Evolutionary conservation across 2,797 vertebrate species (phyloP).

Genomic region (Gallinago nigripennis): DNA sequence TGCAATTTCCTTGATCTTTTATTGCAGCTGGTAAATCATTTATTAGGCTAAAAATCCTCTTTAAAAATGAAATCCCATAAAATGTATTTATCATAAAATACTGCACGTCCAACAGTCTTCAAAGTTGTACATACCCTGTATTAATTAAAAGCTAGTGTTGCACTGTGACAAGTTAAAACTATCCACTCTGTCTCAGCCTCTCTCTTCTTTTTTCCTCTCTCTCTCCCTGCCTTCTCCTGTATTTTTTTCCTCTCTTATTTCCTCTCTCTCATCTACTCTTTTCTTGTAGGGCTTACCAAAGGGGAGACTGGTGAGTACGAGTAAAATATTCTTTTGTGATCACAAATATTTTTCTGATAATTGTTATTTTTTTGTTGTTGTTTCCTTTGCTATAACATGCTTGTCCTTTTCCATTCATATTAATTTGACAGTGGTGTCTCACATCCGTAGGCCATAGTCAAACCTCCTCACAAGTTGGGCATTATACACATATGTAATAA

Average conservation of each 20-base stretch:
- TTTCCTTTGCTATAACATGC: neutral
- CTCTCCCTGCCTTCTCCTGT: neutral
- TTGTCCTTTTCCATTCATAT: slow-evolving; percentile 13
- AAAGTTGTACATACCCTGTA: slow-evolving; percentile 53
- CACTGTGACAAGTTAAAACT: slow-evolving; percentile 37
- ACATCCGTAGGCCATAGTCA: neutral
- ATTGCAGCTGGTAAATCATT: slow-evolving; percentile 77
- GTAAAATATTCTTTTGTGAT: neutral
- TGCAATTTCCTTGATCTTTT: slow-evolving; percentile 81
- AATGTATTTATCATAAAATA: slow-evolving; percentile 74
- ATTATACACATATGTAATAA: neutral
- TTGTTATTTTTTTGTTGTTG: neutral
- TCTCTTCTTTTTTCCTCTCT: neutral
- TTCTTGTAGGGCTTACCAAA: slow-evolving; percentile 6
- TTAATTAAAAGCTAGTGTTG: slow-evolving; percentile 72
- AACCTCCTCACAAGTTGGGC: slow-evolving; percentile 20
- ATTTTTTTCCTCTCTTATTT: neutral
- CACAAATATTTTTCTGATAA: slow-evolving; percentile 23
- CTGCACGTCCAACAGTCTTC: slow-evolving; percentile 51
- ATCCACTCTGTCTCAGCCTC: neutral
- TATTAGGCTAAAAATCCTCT: slow-evolving; percentile 74
- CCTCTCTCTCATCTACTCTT: neutral
- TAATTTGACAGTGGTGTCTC: slow-evolving; percentile 19
- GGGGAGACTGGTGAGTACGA: neutral
- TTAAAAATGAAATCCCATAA: slow-evolving; percentile 70